Base-by-base conservation (phyloP, 2,888 invertebrate genomes). In the Galeopsomyia nigrocyanea region DNA sequence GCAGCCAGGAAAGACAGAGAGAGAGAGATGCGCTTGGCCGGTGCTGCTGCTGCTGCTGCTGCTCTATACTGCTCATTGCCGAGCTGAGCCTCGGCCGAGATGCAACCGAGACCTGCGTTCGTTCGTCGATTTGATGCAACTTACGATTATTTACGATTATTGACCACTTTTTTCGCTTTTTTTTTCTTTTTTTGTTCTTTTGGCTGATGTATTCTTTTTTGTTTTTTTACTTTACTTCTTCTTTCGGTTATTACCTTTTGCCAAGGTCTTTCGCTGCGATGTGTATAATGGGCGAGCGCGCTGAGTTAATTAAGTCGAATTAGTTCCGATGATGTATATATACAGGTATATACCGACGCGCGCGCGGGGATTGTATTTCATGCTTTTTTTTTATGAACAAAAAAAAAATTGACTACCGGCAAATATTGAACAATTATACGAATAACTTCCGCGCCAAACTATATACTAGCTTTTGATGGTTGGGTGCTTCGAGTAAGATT, bases 51-150 rank as follows among this genome's bases (percentile, higher is more conserved):
- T 46, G 55, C 58, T 2, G n/a, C 55, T 22, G 55, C 55, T 1
- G 3, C n/a, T 17, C 19, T 9, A 39, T 16, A 39, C 10, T 61
- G 65, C 65, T n/a, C 64, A 69, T 53, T 69, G 57, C 62, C 69
- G 65, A 73, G 68, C 19, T 46, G 62, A 62, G 56, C 50, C 65
- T 73, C 62, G 51, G 46, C 14, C 22, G 16, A 22, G 65, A 47
- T 62, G 62, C 73, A 14, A 10, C 61, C 57, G 26, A 3, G 13
- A 10, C 31, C 13, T 39, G 39, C 39, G 39, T 13, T 39, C 14
- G 39, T 19, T 19, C 19, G 16, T n/a, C 5, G 5, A 6, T 10
- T n/a, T 1, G 5, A 13, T 19, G 9, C 53, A 6, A 31, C 39
- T 55, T 47, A 39, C 19, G 17, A 16, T 1, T 3, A 19, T 16